Base-by-base conservation (phyloP, 2,113 vertebrate genomes). In the Mus pahari region DNA sequence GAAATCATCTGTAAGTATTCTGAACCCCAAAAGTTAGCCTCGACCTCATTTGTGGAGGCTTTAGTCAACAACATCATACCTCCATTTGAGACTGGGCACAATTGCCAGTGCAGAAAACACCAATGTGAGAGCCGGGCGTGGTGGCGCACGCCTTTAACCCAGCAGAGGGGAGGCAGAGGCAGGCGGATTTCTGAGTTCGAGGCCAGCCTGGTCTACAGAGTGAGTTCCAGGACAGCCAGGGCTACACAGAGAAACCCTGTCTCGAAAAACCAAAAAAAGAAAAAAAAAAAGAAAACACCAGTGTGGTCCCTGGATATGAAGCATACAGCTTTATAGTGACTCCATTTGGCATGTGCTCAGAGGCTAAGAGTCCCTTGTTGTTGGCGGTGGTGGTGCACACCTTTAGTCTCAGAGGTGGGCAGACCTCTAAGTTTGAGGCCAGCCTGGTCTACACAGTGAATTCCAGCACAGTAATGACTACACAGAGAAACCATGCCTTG, bases 231-330 rank as follows among this genome's bases (percentile, higher is more conserved):
- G n/a, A n/a, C n/a, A n/a, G n/a, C n/a, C n/a, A n/a, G n/a, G n/a
- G n/a, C n/a, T n/a, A n/a, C n/a, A n/a, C n/a, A n/a, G n/a, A n/a
- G n/a, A n/a, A n/a, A n/a, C n/a, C n/a, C n/a, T n/a, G n/a, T n/a
- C n/a, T n/a, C n/a, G n/a, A n/a, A n/a, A n/a, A n/a, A n/a, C n/a
- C n/a, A n/a, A n/a, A n/a, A n/a, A n/a, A n/a, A n/a, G n/a, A n/a
- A n/a, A n/a, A n/a, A n/a, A n/a, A n/a, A n/a, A n/a, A n/a, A 70
- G 75, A 7, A 1, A 7, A 3, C 17, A 62, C 48, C 39, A 1
- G 0, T 48, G 2, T 2, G 1, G 77, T 33, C 33, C 36, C 53
- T 1, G 20, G 39, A 91, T 16, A 0, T 3, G 55, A 71, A 79
- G 39, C 6, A 33, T 1, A 6, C 11, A 33, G 13, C 26, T 36